Base-by-base conservation (phyloP, 2,888 invertebrate species). In the Reticulitermes lucifugus region DNA sequence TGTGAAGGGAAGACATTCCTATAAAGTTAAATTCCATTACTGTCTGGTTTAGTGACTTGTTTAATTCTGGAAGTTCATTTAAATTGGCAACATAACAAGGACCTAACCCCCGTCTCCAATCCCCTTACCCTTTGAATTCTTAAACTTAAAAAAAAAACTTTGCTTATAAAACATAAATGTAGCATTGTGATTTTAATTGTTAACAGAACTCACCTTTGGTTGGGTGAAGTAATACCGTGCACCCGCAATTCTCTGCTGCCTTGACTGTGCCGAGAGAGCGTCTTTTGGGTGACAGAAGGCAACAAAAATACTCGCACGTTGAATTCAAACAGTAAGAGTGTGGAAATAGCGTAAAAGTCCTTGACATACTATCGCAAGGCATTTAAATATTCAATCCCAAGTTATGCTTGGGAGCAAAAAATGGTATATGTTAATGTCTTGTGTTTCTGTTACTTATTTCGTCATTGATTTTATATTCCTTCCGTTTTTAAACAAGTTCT, bases 221-320 rank as follows among this genome's bases (percentile, higher is more conserved):
- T n/a, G 65, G 25, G 4, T n/a, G 65, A 65, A 65, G n/a, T 65
- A 46, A 46, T 46, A 46, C 46, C 6, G 5, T 2, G 51, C 43
- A 41, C 35, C 43, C 51, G 12, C 77, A 77, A 51, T 77, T 77
- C 77, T 77, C 77, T 77, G 41, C 77, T 77, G 77, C 77, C 77
- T 77, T 77, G 41, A 77, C 35, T 77, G 77, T 77, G 77, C 77
- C 77, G 77, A 51, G 77, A 77, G 77, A 46, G 9, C 7, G 9
- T n/a, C n/a, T 77, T 51, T n/a, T 46, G 77, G 25, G 25, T 46
- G 41, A 51, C 9, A 35, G 46, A 51, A 51, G n/a, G 77, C 12
- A n/a, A 41, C 14, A 77, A 77, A 41, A 81, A 81, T 60, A 81
- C 25, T 80, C 55, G 35, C 25, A 12, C 21, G 22, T 81, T 81